Percentiles rank a stretch among this genome's conserved stretches.
phyloP scores from a whole-genome alignment of 2,888 invertebrate genomes.

The Drosophila cyrtoloma region DNA sequence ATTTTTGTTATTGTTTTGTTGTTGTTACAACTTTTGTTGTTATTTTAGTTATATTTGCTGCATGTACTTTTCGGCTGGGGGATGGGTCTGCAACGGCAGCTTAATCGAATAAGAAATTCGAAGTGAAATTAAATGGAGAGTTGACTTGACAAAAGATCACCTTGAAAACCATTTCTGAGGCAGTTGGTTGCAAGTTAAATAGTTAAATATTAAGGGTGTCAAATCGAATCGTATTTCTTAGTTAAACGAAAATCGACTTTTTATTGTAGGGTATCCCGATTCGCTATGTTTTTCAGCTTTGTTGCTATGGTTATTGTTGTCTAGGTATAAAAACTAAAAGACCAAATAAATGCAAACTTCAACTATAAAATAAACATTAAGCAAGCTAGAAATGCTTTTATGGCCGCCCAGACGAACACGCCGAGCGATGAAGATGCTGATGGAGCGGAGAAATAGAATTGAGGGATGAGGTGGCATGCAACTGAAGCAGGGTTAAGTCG shows the following conservation, averaged over 20 bases:
- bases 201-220: not conserved
- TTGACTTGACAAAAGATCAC: not conserved
- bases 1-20: conserved; percentile 21
- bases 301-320: conserved; percentile 36
- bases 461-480: conserved; percentile 6
- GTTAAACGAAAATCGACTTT: not conserved
- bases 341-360: conserved; percentile 82
- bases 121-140: conserved; percentile 36
- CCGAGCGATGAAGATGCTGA: conserved; percentile 33
- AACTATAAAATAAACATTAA: conserved; percentile 84
- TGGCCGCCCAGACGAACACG: conserved; percentile 69
- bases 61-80: not conserved
- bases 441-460: conserved; percentile 10
- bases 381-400: conserved; percentile 82
- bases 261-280: conserved; percentile 1
- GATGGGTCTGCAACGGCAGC: conserved; percentile 6
- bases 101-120: conserved; percentile 48
- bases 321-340: conserved; percentile 77
- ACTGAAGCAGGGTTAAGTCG: not conserved
- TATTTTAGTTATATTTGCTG: conserved; percentile 30
- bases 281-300: conserved; percentile 5
- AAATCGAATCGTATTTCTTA: not conserved
- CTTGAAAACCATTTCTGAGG: not conserved
- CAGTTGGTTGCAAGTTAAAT: not conserved
- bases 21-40: conserved; percentile 17